A percentile compares a stretch with the other conserved stretches of the same genome.
Evolutionary conservation across 2,113 vertebrate genomes (phyloP).

Genomic region (Vimba vimba): DNA sequence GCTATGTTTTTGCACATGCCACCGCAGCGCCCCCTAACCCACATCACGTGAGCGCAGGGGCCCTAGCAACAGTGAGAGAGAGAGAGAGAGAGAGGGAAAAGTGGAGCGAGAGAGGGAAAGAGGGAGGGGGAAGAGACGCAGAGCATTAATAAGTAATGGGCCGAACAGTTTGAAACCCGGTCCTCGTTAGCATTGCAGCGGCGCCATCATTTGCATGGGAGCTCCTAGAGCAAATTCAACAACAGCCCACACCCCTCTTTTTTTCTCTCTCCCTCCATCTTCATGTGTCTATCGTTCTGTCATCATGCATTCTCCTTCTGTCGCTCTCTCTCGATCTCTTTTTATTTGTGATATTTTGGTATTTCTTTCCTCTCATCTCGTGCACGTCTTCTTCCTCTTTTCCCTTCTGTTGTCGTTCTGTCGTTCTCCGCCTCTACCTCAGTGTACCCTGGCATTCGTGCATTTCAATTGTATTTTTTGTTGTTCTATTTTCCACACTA

Average conservation of each 20-base stretch:
- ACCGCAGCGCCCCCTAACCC: slow-evolving; percentile 78
- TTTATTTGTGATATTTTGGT: slow-evolving; percentile 6
- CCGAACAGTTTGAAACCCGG: slow-evolving; percentile 79
- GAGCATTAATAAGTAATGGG: slow-evolving; percentile 84
- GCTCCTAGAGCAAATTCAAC: slow-evolving; percentile 68
- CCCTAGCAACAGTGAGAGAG: slow-evolving; percentile 80
- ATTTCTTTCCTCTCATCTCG: background rate
- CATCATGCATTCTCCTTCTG: background rate
- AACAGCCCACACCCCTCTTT: slow-evolving; percentile 25
- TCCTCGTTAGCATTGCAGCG: slow-evolving; percentile 77
- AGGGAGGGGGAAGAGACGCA: slow-evolving; percentile 67
- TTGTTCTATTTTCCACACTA: slow-evolving; percentile 31
- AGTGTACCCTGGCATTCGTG: slow-evolving; percentile 31
- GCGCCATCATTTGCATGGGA: slow-evolving; percentile 76
- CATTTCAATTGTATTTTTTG: slow-evolving; percentile 46
- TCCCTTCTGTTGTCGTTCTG: background rate
- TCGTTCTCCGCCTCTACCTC: background rate
- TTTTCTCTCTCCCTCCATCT: slow-evolving; percentile 48
- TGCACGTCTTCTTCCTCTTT: background rate
- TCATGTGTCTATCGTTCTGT: slow-evolving; percentile 49
- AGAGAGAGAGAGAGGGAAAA: slow-evolving; percentile 71
- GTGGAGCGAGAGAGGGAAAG: slow-evolving; percentile 58
- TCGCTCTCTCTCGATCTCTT: slow-evolving; percentile 9
- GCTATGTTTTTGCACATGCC: slow-evolving; percentile 60
- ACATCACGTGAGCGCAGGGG: slow-evolving; percentile 74